Evolutionary conservation across 2,113 vertebrate genomes (phyloP).

Genomic region (Dicaeum eximium): DNA sequence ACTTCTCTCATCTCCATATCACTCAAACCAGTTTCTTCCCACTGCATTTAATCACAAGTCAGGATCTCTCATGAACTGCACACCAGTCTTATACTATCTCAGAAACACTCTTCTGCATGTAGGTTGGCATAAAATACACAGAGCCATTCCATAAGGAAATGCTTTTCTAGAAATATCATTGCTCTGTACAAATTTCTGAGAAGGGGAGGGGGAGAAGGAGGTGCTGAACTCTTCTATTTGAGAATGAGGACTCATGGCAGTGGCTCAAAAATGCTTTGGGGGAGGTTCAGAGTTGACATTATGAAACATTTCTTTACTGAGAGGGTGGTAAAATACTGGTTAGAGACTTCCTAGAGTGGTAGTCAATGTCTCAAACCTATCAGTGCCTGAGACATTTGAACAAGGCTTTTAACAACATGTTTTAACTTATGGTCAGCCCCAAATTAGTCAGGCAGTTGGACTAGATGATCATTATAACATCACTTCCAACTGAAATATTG

Average conservation of each 20-base stretch:
- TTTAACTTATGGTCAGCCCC: background rate
- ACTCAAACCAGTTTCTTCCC: background rate
- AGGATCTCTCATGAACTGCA: background rate
- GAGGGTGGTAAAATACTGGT: background rate
- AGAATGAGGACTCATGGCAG: fast-evolving
- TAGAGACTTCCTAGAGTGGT: background rate
- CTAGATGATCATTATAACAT: background rate
- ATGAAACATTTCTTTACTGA: background rate
- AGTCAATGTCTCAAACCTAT: fast-evolving
- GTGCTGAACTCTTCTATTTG: background rate
- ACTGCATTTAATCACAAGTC: background rate
- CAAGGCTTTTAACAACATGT: background rate
- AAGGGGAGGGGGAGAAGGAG: background rate
- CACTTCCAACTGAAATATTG: background rate
- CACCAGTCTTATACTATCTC: background rate
- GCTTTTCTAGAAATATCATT: background rate
- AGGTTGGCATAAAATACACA: background rate
- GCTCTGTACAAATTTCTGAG: background rate
- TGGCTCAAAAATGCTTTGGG: background rate
- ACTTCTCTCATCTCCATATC: background rate
- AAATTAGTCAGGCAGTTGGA: background rate
- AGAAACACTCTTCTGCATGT: background rate
- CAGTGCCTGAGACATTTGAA: background rate
- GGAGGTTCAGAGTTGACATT: background rate
- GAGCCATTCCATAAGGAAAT: background rate